Percentiles rank a stretch among this genome's conserved stretches.
phyloP scores from a whole-genome alignment of 2,797 vertebrate genomes.

The Podarcis siculus region DNA sequence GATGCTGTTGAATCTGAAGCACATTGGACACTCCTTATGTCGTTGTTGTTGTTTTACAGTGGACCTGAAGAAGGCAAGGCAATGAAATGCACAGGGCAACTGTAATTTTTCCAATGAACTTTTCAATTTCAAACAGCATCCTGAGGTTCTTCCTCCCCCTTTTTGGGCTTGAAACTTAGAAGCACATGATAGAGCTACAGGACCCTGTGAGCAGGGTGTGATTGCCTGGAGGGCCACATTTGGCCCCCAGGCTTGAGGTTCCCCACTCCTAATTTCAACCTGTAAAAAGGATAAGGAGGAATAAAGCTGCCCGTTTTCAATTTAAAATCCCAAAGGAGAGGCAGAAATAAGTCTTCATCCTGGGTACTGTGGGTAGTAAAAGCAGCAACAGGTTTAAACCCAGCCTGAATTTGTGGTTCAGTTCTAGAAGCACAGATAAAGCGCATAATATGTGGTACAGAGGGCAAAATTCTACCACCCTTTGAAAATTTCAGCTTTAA shows the following conservation, averaged over 20 bases:
- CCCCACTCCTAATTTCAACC: no score
- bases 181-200: conserved; percentile 51
- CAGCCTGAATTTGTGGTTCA: background rate
- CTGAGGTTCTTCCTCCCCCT: background rate
- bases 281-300: background rate
- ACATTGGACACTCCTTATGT: background rate
- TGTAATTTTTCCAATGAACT: background rate
- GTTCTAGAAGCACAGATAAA: background rate
- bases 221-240: no score
- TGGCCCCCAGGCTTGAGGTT: no score
- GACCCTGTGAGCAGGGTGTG: no score
- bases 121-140: background rate
- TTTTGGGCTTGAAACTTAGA: conserved; percentile 31
- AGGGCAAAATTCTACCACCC: background rate
- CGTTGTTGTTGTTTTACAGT: background rate
- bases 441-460: background rate
- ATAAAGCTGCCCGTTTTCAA: background rate
- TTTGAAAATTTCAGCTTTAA: background rate
- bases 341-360: background rate
- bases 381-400: background rate
- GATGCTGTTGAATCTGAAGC: background rate
- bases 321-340: background rate
- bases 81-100: background rate
- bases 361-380: background rate
- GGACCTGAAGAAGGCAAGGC: background rate